Base-by-base conservation (phyloP, 2,113 vertebrate species). In the Barnardius zonarius region DNA sequence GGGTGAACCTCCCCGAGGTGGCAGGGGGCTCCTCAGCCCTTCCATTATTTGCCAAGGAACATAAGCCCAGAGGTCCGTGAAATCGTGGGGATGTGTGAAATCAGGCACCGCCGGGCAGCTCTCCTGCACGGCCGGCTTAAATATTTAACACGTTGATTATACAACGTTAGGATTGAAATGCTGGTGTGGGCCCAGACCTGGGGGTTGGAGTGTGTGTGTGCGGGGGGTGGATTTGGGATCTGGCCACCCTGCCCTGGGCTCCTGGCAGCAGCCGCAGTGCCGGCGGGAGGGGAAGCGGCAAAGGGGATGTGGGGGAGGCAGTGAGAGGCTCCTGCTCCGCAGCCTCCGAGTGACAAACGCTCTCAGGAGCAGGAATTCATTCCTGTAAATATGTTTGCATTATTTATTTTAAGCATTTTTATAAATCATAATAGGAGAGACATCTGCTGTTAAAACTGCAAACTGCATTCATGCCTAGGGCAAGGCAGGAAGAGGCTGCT, bases 341-440 rank as follows among this genome's bases (percentile, higher is more conserved):
- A 94, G 77, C 76, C 82, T 88, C 64, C 6, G 33, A 93, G 94
- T 93, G 92, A 90, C 92, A 90, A 94, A 90, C 15, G 37, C 19
- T 13, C 83, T 89, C 66, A 20, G 84, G 93, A 94, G 88, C 85
- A 76, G 90, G 90, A 95, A 94, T 96, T 86, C 94, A 91, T 96
- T 89, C 81, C 91, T 97, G 96, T 98, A 98, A 98, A 98, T 98
- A 98, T 94, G 97, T 97, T 97, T 97, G 97, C 95, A 97, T 98
- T 98, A 98, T 98, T 98, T 98, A 98, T 97, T 97, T 97, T 97
- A 97, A 98, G 97, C 97, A 97, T 98, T 98, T 98, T 98, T 98
- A 98, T 98, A 98, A 98, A 98, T 98, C 98, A 98, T 98, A 98
- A 98, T 98, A 98, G 98, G 97, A 98, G 98, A 98, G 98, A 98